Evolutionary conservation across 2,113 vertebrate genomes (phyloP).

Genomic region (Jacana jacana): DNA sequence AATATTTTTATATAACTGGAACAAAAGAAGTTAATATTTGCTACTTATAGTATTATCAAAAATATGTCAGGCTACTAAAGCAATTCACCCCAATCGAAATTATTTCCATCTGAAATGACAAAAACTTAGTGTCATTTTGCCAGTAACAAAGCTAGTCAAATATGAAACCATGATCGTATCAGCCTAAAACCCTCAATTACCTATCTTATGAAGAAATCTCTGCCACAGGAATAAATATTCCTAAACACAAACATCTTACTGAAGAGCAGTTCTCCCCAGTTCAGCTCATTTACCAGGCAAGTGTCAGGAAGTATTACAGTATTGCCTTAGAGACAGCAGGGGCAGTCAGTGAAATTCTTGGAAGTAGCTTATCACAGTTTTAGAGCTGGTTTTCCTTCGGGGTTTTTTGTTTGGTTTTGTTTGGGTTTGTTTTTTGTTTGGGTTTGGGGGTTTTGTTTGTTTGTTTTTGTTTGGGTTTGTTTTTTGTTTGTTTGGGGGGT

Average conservation of each 20-base stretch:
- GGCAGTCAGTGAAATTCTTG: neutral
- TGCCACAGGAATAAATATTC: neutral
- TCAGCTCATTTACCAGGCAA: neutral
- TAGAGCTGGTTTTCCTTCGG: neutral
- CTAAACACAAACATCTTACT: neutral
- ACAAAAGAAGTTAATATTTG: neutral
- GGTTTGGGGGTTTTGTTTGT: too few relatives aligned
- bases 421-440: neutral
- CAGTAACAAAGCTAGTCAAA: neutral
- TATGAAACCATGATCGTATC: neutral
- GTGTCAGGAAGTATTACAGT: neutral
- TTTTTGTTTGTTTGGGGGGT: too few relatives aligned
- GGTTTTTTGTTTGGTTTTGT: too few relatives aligned
- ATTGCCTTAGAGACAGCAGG: neutral
- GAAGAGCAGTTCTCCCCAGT: neutral
- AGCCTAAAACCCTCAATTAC: neutral
- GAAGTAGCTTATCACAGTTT: neutral
- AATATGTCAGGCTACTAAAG: neutral
- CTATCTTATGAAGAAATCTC: neutral
- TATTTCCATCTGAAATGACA: neutral
- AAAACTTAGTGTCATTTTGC: neutral
- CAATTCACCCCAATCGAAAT: neutral
- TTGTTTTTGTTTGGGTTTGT: too few relatives aligned
- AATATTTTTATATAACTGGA: neutral
- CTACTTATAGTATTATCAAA: neutral